Conservation (phyloP, 2,888 invertebrate genomes). For the Microctonus aethiopoides region DNA sequence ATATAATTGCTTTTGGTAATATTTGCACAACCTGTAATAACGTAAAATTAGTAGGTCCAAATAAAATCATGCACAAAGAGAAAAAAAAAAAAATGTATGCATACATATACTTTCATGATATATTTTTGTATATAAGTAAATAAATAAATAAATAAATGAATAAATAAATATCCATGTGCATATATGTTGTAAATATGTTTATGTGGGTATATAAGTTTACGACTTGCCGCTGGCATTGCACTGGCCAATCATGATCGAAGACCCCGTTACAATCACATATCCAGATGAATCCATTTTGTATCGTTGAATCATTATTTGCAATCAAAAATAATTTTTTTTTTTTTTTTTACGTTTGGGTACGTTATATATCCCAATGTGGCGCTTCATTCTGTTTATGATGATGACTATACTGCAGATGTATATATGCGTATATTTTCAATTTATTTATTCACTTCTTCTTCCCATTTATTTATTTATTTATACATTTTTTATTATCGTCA, state of each 20-base stretch:
- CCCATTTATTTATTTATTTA: neutral
- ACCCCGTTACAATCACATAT: constrained; percentile 38
- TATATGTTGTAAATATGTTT: neutral
- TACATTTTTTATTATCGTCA: neutral
- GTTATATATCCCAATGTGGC: neutral
- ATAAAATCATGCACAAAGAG: neutral
- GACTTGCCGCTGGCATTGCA: constrained; percentile 50
- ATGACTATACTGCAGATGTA: neutral
- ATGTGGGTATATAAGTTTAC: constrained; percentile 47
- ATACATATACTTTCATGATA: no score
- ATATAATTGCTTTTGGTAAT: constrained; percentile 49
- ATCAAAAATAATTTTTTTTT: constrained; percentile 7
- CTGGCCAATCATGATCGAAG: constrained; percentile 45
- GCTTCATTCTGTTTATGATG: neutral
- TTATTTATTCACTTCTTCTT: neutral
- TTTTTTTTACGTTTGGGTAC: no score
- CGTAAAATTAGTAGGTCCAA: constrained; percentile 52
- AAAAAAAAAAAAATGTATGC: neutral
- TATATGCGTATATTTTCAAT: no score
- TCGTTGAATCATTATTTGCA: constrained; percentile 19
- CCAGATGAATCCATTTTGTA: constrained; percentile 31
- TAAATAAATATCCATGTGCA: constrained; percentile 4
- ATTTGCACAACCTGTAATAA: constrained; percentile 61
- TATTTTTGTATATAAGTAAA: no score
- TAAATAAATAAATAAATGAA: neutral